Evolutionary conservation across 1,140 invertebrate species (phyloP).

Genomic region (Pemphigus obesinymphae): DNA sequence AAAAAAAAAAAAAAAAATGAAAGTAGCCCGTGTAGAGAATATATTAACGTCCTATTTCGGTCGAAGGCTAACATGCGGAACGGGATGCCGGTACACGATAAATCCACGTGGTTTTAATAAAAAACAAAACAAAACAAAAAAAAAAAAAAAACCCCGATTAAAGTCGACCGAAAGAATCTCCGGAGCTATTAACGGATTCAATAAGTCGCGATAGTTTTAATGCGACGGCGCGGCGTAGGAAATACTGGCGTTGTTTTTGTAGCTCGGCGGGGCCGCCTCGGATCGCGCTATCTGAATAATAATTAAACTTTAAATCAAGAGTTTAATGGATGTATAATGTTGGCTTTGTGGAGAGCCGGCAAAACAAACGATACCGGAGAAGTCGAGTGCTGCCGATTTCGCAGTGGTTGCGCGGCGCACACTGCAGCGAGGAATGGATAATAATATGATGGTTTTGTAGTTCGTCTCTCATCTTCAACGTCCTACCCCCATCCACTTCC

Average conservation of each 20-base stretch:
- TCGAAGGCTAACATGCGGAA: background rate
- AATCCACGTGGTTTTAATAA: background rate
- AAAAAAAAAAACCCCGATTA: too few species aligned
- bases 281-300: constrained; percentile 5
- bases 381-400: background rate
- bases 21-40: too few species aligned
- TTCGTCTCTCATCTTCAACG: background rate
- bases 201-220: constrained; percentile 1
- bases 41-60: too few species aligned
- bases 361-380: constrained; percentile 28
- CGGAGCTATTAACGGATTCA: constrained; percentile 16
- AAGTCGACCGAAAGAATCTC: background rate
- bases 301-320: constrained; percentile 35
- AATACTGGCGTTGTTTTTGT: background rate
- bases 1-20: too few species aligned
- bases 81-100: background rate
- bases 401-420: too few species aligned
- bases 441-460: background rate
- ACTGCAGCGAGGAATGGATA: constrained; percentile 1
- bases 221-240: background rate
- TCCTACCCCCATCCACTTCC: too few species aligned
- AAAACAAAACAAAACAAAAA: too few species aligned
- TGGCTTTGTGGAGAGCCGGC: background rate
- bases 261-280: background rate
- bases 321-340: constrained; percentile 25